These are phyloP conservation scores for Tenebrosternarchus preto DNA, from an alignment of 2,113 vertebrate species.

Conservation along the genomic window DNA sequence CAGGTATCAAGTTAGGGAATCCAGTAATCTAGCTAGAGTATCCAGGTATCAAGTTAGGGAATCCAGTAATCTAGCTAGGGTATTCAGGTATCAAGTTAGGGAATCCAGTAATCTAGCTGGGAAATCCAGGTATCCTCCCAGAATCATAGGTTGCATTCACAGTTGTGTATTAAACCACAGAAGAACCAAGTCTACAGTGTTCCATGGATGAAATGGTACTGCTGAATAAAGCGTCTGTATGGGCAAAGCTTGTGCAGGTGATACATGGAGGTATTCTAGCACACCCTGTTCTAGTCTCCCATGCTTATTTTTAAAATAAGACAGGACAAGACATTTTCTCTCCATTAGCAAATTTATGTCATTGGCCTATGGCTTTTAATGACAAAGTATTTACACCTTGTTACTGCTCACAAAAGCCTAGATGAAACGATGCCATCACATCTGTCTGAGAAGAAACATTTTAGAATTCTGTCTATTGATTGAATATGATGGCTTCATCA, in stretches of 20 bases:
- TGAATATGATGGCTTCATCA: slow-evolving; percentile 56
- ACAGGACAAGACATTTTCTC: slow-evolving; percentile 4
- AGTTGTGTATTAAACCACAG: neutral
- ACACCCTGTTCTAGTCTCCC: neutral
- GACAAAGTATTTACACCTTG: slow-evolving; percentile 50
- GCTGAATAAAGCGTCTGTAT: neutral
- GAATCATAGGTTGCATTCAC: neutral
- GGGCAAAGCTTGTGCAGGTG: neutral
- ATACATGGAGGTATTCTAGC: no score
- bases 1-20: neutral
- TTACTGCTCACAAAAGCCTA: slow-evolving; percentile 23
- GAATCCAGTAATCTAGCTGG: neutral
- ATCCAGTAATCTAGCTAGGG: neutral
- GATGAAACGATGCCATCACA: slow-evolving; percentile 32
- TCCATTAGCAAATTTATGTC: slow-evolving; percentile 32
- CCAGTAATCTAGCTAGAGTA: neutral
- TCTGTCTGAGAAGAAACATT: slow-evolving; percentile 26
- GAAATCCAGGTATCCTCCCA: neutral
- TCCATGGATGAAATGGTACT: no score
- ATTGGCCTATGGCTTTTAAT: slow-evolving; percentile 54
- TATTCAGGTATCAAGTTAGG: neutral
- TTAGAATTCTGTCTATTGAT: slow-evolving; percentile 38
- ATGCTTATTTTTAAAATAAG: neutral
- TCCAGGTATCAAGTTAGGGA: neutral
- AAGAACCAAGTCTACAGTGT: neutral